These are phyloP conservation scores for Norana najaformis DNA, from an alignment of 2,888 invertebrate genomes.

Conservation along the genomic window DNA sequence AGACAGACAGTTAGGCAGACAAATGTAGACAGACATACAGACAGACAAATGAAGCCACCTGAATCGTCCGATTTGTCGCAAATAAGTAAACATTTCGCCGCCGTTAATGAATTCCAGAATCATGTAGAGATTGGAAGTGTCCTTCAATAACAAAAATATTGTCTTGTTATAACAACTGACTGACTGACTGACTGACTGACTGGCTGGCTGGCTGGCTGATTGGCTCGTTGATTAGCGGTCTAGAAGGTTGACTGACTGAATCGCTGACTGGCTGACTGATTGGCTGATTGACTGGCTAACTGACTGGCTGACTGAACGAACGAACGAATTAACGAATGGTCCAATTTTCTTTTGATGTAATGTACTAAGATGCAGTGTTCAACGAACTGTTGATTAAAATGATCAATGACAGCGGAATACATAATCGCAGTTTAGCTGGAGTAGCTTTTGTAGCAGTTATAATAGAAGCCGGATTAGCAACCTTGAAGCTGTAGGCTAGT, in stretches of 20 bases:
- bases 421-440: constrained; percentile 9
- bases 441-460: neutral
- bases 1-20: neutral
- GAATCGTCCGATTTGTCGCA: constrained; percentile 94
- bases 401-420: neutral
- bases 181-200: neutral
- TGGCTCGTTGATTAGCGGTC: too few species aligned
- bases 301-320: too few species aligned
- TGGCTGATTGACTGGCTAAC: neutral
- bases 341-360: too few species aligned
- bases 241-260: too few species aligned
- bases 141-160: constrained; percentile 64
- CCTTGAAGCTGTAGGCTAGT: constrained; percentile 44
- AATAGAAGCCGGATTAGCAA: constrained; percentile 1
- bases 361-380: neutral
- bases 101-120: constrained; percentile 98
- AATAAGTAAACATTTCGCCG: constrained; percentile 99
- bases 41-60: constrained; percentile 54
- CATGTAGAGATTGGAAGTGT: constrained; percentile 99
- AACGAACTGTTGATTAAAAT: neutral
- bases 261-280: neutral
- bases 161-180: too few species aligned
- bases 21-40: neutral
- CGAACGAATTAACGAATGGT: too few species aligned
- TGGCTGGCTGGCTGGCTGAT: neutral